Percentiles rank a stretch among this genome's conserved stretches.
Conservation (phyloP, 2,113 vertebrate genomes). For the Monopterus albus region DNA sequence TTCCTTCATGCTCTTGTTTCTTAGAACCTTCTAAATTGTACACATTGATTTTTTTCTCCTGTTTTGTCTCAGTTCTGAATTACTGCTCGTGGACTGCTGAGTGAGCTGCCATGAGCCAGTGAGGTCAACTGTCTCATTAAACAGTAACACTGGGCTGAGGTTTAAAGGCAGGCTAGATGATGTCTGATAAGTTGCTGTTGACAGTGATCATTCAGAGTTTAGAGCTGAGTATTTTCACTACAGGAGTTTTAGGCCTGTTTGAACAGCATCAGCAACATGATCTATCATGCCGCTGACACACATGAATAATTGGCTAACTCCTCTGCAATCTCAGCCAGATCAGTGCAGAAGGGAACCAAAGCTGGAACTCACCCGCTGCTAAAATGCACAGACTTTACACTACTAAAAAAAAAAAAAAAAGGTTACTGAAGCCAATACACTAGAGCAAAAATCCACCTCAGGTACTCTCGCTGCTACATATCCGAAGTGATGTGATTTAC, state of each 20-base stretch:
- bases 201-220: neutral
- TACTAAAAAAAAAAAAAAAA: neutral
- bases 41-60: constrained; percentile 38
- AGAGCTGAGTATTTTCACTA: neutral
- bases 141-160: constrained; percentile 2
- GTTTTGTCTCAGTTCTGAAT: constrained; percentile 40
- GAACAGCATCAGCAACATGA: neutral
- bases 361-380: neutral
- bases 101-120: constrained; percentile 31
- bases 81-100: constrained; percentile 30
- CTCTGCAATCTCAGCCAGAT: too few relatives aligned
- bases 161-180: constrained; percentile 13
- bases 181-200: constrained; percentile 34
- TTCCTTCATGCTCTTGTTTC: constrained; percentile 22
- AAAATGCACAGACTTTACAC: neutral
- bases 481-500: constrained; percentile 1
- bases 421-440: constrained; percentile 6
- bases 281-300: neutral
- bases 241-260: neutral
- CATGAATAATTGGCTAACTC: neutral
- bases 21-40: constrained; percentile 42
- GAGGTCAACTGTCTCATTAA: constrained; percentile 58
- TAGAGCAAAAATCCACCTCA: neutral
- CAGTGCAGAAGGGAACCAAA: too few relatives aligned
- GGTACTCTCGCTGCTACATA: constrained; percentile 2